These are phyloP conservation scores for Brachionus paranguensis DNA, from an alignment of 1,140 invertebrate species.

Conservation along the genomic window DNA sequence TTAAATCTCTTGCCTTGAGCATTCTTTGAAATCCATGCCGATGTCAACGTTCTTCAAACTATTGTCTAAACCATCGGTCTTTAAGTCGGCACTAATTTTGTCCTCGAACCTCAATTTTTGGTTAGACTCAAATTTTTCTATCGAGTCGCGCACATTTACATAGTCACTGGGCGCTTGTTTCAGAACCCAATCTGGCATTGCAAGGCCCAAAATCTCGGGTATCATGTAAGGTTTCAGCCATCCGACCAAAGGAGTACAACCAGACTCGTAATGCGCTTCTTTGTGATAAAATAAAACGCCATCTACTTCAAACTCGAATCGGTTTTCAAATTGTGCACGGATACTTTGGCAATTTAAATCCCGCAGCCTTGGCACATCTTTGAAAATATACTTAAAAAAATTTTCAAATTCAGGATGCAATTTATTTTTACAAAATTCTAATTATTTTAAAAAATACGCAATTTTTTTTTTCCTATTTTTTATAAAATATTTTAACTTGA, in stretches of 20 bases:
- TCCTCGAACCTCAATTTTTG: background rate
- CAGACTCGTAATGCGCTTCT: slow-evolving; percentile 66
- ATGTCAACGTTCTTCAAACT: background rate
- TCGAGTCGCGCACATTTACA: background rate
- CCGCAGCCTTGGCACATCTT: slow-evolving; percentile 46
- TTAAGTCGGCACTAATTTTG: background rate
- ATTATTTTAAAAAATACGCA: no score
- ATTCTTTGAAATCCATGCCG: background rate
- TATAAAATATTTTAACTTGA: no score
- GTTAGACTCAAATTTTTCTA: background rate
- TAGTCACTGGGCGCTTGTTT: slow-evolving; percentile 10
- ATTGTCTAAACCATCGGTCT: background rate
- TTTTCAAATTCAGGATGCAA: background rate
- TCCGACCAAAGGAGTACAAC: slow-evolving; percentile 73
- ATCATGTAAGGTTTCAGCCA: slow-evolving; percentile 84
- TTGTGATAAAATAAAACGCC: slow-evolving; percentile 54
- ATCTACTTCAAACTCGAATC: slow-evolving; percentile 48
- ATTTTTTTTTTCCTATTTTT: no score
- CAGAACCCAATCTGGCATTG: slow-evolving; percentile 50
- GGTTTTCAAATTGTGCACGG: background rate
- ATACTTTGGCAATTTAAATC: slow-evolving; percentile 43
- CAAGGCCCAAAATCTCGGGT: slow-evolving; percentile 66
- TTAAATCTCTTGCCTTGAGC: background rate
- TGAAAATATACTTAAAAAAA: slow-evolving; percentile 47
- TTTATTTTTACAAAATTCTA: background rate